phyloP scores from a whole-genome alignment of 2,113 vertebrate genomes.

The Indicator maculatus region DNA sequence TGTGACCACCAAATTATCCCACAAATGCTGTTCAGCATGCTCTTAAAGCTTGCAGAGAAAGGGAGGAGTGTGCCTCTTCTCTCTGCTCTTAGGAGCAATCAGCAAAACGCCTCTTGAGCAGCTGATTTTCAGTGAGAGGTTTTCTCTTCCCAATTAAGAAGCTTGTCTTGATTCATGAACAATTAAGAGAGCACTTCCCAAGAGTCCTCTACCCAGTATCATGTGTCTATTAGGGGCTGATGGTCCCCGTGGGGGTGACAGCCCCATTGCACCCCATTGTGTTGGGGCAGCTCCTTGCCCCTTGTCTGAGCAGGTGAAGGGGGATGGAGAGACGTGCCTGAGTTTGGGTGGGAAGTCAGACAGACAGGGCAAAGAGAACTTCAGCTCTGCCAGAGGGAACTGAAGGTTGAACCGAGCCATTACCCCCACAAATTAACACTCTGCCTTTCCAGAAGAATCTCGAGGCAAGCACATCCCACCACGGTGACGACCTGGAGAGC shows the following conservation, averaged over 20 bases:
- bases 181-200: neutral
- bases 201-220: fast-evolving
- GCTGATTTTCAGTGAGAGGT: neutral
- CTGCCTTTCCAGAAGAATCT: neutral
- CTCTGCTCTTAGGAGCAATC: neutral
- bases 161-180: neutral
- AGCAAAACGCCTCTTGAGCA: neutral
- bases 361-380: neutral
- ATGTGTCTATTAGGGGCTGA: neutral
- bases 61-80: neutral
- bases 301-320: neutral
- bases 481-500: fast-evolving
- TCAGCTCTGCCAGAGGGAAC: neutral
- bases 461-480: neutral
- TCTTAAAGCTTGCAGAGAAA: neutral
- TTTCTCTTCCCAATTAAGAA: neutral
- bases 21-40: neutral
- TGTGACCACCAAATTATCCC: constrained; percentile 51
- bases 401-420: neutral
- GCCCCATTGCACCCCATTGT: fast-evolving
- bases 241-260: neutral
- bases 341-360: too few species aligned
- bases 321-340: neutral
- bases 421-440: neutral
- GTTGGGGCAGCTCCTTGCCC: neutral